Percentiles rank a stretch among this genome's conserved stretches.
phyloP scores from a whole-genome alignment of 2,888 invertebrate genomes.

The Meloe dianella region DNA sequence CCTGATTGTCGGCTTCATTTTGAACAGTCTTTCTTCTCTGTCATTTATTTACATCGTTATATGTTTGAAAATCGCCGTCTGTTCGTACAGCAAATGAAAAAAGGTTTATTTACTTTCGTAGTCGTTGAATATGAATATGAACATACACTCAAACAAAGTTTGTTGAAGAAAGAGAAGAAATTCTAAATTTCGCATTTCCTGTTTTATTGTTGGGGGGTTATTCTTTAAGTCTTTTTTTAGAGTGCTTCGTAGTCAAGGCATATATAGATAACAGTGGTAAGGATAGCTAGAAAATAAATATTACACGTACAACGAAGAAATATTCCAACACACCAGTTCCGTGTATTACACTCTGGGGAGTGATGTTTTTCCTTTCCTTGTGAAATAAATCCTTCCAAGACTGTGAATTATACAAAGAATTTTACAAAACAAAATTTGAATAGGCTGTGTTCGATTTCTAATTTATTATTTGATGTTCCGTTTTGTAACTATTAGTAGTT shows the following conservation, averaged over 20 bases:
- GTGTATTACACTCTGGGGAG: constrained; percentile 30
- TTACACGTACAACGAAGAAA: constrained; percentile 3
- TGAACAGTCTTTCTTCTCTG: too few species aligned
- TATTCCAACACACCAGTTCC: constrained; percentile 13
- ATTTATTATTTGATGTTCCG: constrained; percentile 28
- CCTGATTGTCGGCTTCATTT: too few species aligned
- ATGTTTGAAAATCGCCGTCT: too few species aligned
- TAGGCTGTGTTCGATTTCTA: constrained; percentile 22
- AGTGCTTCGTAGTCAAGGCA: background rate
- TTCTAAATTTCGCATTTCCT: background rate
- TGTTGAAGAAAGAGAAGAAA: background rate
- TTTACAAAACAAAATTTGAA: constrained; percentile 31
- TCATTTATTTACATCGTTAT: too few species aligned
- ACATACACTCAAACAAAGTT: background rate
- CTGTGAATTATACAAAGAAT: constrained; percentile 32
- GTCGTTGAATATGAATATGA: background rate
- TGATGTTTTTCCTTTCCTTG: constrained; percentile 20
- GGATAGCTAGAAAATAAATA: background rate
- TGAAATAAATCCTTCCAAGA: constrained; percentile 26
- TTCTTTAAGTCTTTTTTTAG: background rate
- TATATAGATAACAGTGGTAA: background rate
- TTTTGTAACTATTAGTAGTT: background rate
- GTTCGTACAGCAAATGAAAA: too few species aligned
- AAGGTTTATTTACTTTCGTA: too few species aligned
- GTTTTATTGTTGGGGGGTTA: constrained; percentile 3